Conservation (phyloP, 2,113 vertebrate genomes). For the Tympanuchus pallidicinctus region DNA sequence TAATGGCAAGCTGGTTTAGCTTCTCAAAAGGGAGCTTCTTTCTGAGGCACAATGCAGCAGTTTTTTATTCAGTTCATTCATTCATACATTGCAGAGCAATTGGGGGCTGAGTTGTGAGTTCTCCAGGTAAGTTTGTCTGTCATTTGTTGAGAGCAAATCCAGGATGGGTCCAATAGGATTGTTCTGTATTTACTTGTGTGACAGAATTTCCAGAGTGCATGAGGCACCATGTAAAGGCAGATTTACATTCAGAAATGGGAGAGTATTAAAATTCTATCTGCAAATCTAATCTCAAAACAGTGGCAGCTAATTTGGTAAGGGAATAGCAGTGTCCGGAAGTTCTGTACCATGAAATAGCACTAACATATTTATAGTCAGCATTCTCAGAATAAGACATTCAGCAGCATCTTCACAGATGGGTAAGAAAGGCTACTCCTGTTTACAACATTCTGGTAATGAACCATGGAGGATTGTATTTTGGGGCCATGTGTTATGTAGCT, state of each 20-base stretch:
- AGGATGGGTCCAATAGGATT: neutral
- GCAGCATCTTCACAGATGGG: conserved; percentile 9
- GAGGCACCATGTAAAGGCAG: neutral
- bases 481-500: conserved; percentile 51
- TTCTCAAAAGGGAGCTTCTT: neutral
- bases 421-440: conserved; percentile 32
- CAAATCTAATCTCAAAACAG: neutral
- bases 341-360: neutral
- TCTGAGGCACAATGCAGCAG: neutral
- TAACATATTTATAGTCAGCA: neutral
- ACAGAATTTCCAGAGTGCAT: neutral
- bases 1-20: neutral
- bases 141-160: neutral
- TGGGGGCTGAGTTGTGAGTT: neutral
- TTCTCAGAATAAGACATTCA: conserved; percentile 5
- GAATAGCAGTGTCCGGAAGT: neutral
- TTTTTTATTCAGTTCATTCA: neutral
- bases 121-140: neutral
- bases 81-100: neutral
- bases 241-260: neutral
- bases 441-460: conserved; percentile 33
- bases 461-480: conserved; percentile 39
- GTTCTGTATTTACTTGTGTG: neutral
- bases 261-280: neutral
- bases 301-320: neutral